Base-by-base conservation (phyloP, 2,113 vertebrate genomes). In the Ophiodon elongatus region DNA sequence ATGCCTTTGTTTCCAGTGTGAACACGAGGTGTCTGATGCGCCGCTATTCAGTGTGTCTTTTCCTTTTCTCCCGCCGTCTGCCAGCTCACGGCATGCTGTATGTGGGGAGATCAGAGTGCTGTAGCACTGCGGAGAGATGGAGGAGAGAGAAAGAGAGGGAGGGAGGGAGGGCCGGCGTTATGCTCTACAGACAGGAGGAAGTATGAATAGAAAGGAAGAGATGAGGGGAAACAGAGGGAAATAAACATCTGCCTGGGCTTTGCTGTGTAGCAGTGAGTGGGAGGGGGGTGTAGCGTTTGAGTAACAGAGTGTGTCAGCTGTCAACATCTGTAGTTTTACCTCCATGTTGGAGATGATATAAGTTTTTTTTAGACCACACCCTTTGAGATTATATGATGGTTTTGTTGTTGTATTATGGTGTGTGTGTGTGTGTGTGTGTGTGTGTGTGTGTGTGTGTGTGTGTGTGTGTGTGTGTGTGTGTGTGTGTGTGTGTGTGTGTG, bases 81-180 rank as follows among this genome's bases (percentile, higher is more conserved):
- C 85, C 80, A 83, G 88, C 85, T 85, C 81, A 86, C 47, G 73
- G 83, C 76, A 33, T 8, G 56, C 74, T 84, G 73, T 50, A 70
- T 68, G 81, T 66, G 41, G 66, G n/a, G 82, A 82, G 83, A 74
- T 78, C 69, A 50, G 73, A 72, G 88, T 29, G 75, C 50, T 50
- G 89, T 83, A 80, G 86, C 90, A 94, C 91, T 94, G 93, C 93
- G 75, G 92, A 80, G 86, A 85, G 85, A 82, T 65, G 89, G 86
- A 83, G 67, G 76, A 68, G 54, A 56, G n/a, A 25, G 54, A 2
- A 6, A 6, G 25, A 9, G 25, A 67, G 72, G 66, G 70, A 63
- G 25, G 75, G 83, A 74, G 27, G 85, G 84, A 77, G 80, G 73
- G 78, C 17, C 7, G 73, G 88, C 52, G 76, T 85, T 80, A 69